Evolutionary conservation across 2,797 vertebrate species (phyloP).

Genomic region (Coregonus ussuriensis): DNA sequence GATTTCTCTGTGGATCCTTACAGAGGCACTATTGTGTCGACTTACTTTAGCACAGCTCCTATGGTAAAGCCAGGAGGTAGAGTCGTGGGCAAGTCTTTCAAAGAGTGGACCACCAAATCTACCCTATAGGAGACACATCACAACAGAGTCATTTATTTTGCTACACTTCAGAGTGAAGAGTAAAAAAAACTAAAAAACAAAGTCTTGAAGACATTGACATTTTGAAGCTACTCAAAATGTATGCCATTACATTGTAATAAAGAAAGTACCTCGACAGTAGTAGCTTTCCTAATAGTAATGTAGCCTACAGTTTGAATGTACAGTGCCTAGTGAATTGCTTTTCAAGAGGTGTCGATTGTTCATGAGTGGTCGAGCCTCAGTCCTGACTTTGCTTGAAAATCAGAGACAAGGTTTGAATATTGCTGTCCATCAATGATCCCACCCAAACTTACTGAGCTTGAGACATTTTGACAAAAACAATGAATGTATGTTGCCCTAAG

Average conservation of each 20-base stretch:
- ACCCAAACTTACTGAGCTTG: no score
- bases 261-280: background rate
- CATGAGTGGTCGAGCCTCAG: no score
- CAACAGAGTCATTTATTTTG: background rate
- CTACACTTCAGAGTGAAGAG: slow-evolving; percentile 1
- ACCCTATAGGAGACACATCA: slow-evolving; percentile 74
- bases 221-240: background rate
- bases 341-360: no score
- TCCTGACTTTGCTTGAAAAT: no score
- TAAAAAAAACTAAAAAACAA: no score
- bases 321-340: no score
- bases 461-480: no score
- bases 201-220: background rate
- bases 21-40: slow-evolving; percentile 16
- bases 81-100: slow-evolving; percentile 96
- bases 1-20: background rate
- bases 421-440: no score
- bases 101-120: slow-evolving; percentile 94
- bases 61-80: slow-evolving; percentile 93
- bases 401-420: no score
- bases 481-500: no score
- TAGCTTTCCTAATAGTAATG: no score
- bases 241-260: background rate
- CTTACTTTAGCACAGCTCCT: slow-evolving; percentile 93
- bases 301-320: no score